Conservation (phyloP, 2,797 vertebrate species). For the Gouania willdenowi region DNA sequence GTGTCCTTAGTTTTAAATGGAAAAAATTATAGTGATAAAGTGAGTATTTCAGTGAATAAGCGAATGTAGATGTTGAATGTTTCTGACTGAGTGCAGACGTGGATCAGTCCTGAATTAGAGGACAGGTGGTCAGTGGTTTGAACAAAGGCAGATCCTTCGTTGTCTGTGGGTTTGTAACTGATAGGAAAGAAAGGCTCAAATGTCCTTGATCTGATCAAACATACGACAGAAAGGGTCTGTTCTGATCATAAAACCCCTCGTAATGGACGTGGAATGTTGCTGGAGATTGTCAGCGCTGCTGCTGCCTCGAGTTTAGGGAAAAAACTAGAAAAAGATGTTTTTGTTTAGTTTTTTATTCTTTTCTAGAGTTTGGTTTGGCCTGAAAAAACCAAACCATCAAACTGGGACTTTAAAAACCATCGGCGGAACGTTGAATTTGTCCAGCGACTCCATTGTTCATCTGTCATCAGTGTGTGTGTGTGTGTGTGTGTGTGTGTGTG, state of each 20-base stretch:
- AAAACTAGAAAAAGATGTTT: too few relatives aligned
- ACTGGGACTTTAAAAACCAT: too few relatives aligned
- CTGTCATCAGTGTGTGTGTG: too few relatives aligned
- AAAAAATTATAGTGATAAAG: too few relatives aligned
- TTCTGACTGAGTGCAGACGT: constrained; percentile 9
- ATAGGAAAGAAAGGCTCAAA: constrained; percentile 37
- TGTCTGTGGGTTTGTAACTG: constrained; percentile 44
- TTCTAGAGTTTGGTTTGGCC: neutral
- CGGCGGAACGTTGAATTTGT: too few relatives aligned
- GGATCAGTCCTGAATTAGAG: constrained; percentile 27
- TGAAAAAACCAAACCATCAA: too few relatives aligned
- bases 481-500: too few relatives aligned
- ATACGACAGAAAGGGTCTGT: constrained; percentile 71
- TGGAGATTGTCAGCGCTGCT: constrained; percentile 38
- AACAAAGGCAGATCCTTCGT: constrained; percentile 40
- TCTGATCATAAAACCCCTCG: constrained; percentile 72
- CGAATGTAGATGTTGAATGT: too few relatives aligned
- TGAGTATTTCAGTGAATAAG: too few relatives aligned
- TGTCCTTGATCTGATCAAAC: constrained; percentile 68
- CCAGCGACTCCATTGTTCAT: too few relatives aligned
- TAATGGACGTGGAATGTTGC: constrained; percentile 59
- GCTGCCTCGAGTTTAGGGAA: too few relatives aligned
- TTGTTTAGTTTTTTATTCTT: constrained; percentile 7
- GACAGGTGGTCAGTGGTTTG: constrained; percentile 35
- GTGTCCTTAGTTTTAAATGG: too few relatives aligned